These are phyloP conservation scores for Tachycineta bicolor DNA, from an alignment of 2,113 vertebrate species.

Conservation along the genomic window DNA sequence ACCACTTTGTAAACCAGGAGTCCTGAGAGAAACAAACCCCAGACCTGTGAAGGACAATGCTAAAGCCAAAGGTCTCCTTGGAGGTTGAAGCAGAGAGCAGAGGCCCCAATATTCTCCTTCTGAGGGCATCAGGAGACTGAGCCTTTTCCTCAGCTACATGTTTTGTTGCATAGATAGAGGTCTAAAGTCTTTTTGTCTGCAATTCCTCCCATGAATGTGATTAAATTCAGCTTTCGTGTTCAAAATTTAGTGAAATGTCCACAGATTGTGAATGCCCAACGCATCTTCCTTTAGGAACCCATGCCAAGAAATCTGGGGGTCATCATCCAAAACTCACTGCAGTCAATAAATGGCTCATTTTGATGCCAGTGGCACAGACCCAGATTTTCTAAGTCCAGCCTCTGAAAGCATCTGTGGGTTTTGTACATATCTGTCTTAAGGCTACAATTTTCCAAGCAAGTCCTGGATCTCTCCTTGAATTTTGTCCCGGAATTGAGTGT, in stretches of 20 bases:
- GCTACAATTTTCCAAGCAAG: not conserved
- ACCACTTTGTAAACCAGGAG: not conserved
- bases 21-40: not conserved
- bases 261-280: not conserved
- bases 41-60: not conserved
- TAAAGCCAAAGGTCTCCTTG: not conserved
- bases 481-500: not conserved
- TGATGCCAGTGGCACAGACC: not conserved
- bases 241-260: not conserved
- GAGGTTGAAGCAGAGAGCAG: not conserved
- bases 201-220: not conserved
- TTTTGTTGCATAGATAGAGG: not conserved
- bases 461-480: not conserved
- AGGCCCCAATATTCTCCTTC: accelerated
- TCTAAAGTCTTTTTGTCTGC: not conserved
- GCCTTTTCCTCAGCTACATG: not conserved
- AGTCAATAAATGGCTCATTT: not conserved
- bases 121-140: not conserved
- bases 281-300: not conserved
- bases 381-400: not conserved
- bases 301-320: not conserved
- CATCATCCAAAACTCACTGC: not conserved
- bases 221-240: not conserved
- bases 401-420: not conserved
- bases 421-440: not conserved